phyloP scores from a whole-genome alignment of 35 echinoderm and acorn worm genomes.

The Diadema setosum region DNA sequence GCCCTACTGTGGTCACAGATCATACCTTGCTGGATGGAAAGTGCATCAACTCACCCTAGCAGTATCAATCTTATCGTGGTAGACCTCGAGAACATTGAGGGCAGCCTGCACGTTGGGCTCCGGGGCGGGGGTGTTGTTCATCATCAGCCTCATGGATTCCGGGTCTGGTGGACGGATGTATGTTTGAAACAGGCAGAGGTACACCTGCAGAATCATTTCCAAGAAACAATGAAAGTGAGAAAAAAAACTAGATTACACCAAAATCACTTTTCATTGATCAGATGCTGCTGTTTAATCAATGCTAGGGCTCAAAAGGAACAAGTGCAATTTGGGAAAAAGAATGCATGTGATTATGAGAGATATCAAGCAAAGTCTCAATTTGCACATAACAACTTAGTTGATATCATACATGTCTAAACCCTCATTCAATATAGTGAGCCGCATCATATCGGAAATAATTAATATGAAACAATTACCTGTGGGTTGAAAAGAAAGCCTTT shows the following conservation, averaged over 20 bases:
- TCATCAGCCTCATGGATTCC: slow-evolving; percentile 65
- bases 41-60: slow-evolving; percentile 77
- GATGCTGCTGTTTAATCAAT: too few relatives aligned
- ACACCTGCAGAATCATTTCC: slow-evolving; percentile 73
- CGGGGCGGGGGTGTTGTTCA: slow-evolving; percentile 39
- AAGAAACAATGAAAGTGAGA: neutral
- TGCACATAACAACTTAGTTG: too few relatives aligned
- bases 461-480: too few relatives aligned
- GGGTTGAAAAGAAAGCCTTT: too few relatives aligned
- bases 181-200: slow-evolving; percentile 74
- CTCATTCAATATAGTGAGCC: too few relatives aligned
- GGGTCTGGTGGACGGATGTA: slow-evolving; percentile 93
- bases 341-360: too few relatives aligned
- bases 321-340: too few relatives aligned
- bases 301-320: too few relatives aligned
- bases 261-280: too few relatives aligned
- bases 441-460: too few relatives aligned
- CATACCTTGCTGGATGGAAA: neutral
- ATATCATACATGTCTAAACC: too few relatives aligned
- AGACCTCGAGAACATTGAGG: slow-evolving; percentile 67
- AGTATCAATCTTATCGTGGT: slow-evolving; percentile 96
- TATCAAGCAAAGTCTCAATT: too few relatives aligned
- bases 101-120: slow-evolving; percentile 86
- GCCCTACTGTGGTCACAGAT: neutral
- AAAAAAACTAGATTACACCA: neutral